Conservation (phyloP, 2,113 vertebrate species). For the Sus scrofa region T2T-Sscrofa CM000819.6:124352501-124353000, state of each 20-base stretch:
- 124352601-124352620: too few relatives aligned
- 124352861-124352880: background rate
- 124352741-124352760: background rate
- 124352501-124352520: too few relatives aligned
- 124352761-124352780: background rate
- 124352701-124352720: too few relatives aligned
- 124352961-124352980: background rate
- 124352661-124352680: too few relatives aligned
- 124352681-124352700: too few relatives aligned
- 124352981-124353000: background rate
- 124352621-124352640: too few relatives aligned
- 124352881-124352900: background rate
- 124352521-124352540: too few relatives aligned
- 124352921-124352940: background rate
- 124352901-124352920: background rate
- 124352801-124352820: background rate
- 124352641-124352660: too few relatives aligned
- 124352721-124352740: too few relatives aligned
- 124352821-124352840: slow-evolving; percentile 19
- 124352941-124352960: background rate
- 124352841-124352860: background rate
- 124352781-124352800: slow-evolving; percentile 11
- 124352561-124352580: too few relatives aligned
- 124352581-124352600: too few relatives aligned
- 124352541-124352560: too few relatives aligned